Evolutionary conservation across 2,113 vertebrate genomes (phyloP).

Genomic region (Macquaria australasica): DNA sequence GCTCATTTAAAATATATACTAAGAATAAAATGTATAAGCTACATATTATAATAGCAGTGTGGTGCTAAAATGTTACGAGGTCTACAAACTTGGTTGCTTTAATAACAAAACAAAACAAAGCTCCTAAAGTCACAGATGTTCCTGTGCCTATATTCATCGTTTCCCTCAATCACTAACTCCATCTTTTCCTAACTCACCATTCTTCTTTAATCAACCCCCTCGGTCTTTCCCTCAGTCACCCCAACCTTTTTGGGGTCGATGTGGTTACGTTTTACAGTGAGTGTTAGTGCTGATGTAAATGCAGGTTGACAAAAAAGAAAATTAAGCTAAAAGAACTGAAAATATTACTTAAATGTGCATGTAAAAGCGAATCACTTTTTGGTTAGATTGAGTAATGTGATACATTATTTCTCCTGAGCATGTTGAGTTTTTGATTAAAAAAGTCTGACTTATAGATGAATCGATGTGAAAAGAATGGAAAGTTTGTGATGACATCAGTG

Average conservation of each 20-base stretch:
- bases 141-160: not conserved
- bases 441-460: not conserved
- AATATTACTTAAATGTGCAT: not conserved
- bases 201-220: constrained; percentile 12
- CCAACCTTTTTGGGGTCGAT: not conserved
- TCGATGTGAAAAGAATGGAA: constrained; percentile 1
- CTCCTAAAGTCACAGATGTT: not conserved
- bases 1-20: constrained; percentile 8
- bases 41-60: not conserved
- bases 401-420: not conserved
- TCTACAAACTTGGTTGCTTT: not conserved
- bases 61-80: not conserved
- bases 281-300: not conserved
- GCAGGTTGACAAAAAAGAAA: constrained; percentile 1
- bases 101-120: constrained; percentile 4
- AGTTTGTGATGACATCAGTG: constrained; percentile 7
- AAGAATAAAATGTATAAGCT: not conserved
- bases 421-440: constrained; percentile 6
- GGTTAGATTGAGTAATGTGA: not conserved
- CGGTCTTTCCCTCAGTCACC: not conserved
- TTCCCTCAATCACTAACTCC: not conserved
- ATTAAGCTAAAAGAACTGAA: not conserved
- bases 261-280: not conserved
- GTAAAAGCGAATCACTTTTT: not conserved
- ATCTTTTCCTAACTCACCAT: not conserved